These are phyloP conservation scores for Scaptomyza hsui DNA, from an alignment of 1,140 invertebrate genomes.

Conservation along the genomic window DNA sequence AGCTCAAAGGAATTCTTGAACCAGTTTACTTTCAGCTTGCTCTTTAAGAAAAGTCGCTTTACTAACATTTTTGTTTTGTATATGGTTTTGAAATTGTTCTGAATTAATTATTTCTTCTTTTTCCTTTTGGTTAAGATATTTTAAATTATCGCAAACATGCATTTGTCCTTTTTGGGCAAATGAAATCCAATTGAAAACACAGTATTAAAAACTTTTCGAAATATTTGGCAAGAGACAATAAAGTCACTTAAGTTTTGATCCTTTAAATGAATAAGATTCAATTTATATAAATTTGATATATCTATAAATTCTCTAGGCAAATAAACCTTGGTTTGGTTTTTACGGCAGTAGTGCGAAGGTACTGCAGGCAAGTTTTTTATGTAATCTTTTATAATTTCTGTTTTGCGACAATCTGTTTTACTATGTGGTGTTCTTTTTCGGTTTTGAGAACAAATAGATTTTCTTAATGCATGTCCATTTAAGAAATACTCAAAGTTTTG, in stretches of 20 bases:
- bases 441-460: constrained; percentile 8
- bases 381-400: constrained; percentile 14
- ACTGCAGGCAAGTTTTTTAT: constrained; percentile 35
- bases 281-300: too few species aligned
- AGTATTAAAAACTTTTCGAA: too few species aligned
- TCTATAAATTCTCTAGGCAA: too few species aligned
- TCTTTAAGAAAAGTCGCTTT: too few species aligned
- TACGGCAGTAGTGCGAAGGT: constrained; percentile 32
- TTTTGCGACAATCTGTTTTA: constrained; percentile 19
- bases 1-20: too few species aligned
- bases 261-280: constrained; percentile 21
- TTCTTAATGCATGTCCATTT: constrained; percentile 22
- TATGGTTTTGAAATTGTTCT: too few species aligned
- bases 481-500: constrained; percentile 14
- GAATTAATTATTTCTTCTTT: constrained; percentile 11
- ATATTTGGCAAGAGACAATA: constrained; percentile 19
- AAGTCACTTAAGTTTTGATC: constrained; percentile 11
- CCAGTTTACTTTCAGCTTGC: too few species aligned
- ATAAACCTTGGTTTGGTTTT: constrained; percentile 31
- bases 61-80: too few species aligned
- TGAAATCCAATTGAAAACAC: constrained; percentile 41
- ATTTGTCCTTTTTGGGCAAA: constrained; percentile 38
- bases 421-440: constrained; percentile 9
- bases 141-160: constrained; percentile 30
- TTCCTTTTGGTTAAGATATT: constrained; percentile 15